Conservation (phyloP, 1,140 invertebrate genomes). For the Gryllus bimaculatus region DNA sequence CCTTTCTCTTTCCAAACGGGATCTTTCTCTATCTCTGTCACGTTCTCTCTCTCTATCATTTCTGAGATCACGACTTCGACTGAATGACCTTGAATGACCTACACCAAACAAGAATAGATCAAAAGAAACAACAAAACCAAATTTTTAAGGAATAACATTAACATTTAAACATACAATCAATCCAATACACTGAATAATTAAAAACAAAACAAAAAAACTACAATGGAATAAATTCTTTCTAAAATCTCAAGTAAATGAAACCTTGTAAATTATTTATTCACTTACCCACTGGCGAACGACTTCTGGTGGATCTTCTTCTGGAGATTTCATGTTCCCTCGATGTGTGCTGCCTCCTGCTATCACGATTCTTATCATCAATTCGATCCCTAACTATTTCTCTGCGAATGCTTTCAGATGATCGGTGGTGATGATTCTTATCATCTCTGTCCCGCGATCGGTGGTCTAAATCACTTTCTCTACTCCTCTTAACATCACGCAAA, state of each 20-base stretch:
- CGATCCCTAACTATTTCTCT: background rate
- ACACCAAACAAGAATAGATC: background rate
- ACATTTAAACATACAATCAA: background rate
- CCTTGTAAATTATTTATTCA: no score
- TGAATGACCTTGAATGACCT: conserved; percentile 6
- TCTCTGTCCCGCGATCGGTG: conserved; percentile 2
- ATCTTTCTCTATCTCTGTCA: conserved; percentile 31
- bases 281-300: conserved; percentile 8
- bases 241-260: background rate
- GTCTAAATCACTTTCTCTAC: background rate
- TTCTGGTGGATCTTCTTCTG: conserved; percentile 1
- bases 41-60: conserved; percentile 28
- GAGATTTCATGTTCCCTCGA: background rate
- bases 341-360: background rate
- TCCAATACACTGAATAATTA: background rate
- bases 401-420: background rate
- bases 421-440: background rate
- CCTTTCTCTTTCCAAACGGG: conserved; percentile 31
- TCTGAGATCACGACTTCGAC: conserved; percentile 11
- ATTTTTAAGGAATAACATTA: no score
- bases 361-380: background rate
- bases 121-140: background rate
- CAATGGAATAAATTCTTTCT: background rate
- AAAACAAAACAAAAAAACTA: background rate
- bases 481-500: background rate